Conservation (phyloP, 2,797 vertebrate genomes). For the Sarcophilus harrisii region DNA sequence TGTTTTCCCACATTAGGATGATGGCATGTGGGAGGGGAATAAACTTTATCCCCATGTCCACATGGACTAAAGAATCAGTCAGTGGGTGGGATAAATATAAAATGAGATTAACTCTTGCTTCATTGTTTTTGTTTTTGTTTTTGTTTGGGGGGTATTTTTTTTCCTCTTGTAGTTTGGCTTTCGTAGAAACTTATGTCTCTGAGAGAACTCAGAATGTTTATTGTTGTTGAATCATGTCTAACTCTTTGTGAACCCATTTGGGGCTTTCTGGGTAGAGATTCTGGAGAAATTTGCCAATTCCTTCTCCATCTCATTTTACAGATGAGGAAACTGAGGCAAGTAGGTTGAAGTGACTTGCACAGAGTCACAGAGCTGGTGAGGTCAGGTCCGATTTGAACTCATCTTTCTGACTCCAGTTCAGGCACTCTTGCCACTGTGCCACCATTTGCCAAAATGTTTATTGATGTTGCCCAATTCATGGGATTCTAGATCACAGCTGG, state of each 20-base stretch:
- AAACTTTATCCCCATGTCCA: not conserved
- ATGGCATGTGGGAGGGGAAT: slow-evolving; percentile 2
- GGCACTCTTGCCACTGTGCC: not conserved
- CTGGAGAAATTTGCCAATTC: not conserved
- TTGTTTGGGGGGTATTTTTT: not conserved
- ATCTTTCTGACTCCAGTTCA: not conserved
- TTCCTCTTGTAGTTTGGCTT: not conserved
- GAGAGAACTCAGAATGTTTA: not conserved
- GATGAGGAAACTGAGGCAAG: not conserved
- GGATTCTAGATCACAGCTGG: not conserved
- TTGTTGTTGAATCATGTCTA: not conserved
- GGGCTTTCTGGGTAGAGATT: not conserved
- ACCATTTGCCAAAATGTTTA: not conserved
- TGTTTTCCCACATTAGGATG: slow-evolving; percentile 9
- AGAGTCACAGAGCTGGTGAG: not conserved
- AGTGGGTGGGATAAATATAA: not conserved
- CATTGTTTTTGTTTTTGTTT: too few relatives aligned
- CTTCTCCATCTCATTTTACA: not conserved
- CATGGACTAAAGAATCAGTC: not conserved
- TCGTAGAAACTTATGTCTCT: slow-evolving; percentile 2
- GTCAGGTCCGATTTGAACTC: not conserved
- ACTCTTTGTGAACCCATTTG: not conserved
- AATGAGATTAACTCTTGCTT: not conserved
- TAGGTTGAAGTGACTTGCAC: not conserved
- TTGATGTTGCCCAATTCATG: not conserved